Percentiles rank a stretch among this genome's conserved stretches.
phyloP scores from a whole-genome alignment of 2,113 vertebrate genomes.

The Mobula birostris region DNA sequence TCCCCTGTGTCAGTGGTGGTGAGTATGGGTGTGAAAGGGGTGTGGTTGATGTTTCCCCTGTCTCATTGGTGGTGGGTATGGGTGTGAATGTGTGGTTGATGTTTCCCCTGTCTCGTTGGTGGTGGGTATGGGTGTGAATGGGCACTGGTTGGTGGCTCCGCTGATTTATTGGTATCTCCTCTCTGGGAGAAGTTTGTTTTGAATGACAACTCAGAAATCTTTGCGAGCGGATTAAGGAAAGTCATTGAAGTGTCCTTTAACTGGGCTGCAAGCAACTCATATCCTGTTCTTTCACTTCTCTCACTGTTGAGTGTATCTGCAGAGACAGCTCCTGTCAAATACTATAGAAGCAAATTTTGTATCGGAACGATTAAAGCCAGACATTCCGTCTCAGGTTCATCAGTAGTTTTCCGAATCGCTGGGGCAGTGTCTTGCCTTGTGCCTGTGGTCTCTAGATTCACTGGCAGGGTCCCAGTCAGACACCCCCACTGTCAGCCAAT shows the following conservation, averaged over 20 bases:
- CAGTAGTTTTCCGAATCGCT: neutral
- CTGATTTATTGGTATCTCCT: neutral
- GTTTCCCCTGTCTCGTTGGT: no score
- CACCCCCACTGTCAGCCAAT: no score
- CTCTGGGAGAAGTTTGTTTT: neutral
- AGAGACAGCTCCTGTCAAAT: slow-evolving; percentile 4
- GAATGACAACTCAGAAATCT: neutral
- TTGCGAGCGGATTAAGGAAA: neutral
- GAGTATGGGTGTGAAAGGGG: no score
- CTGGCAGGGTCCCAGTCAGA: neutral
- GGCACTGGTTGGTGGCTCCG: no score
- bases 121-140: no score
- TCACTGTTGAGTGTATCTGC: neutral
- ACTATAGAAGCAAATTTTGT: neutral
- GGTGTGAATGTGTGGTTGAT: no score
- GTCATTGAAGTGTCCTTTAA: slow-evolving; percentile 6
- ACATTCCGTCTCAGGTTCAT: neutral
- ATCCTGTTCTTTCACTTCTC: neutral
- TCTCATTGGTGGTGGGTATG: no score
- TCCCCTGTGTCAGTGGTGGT: no score
- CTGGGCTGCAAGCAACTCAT: neutral
- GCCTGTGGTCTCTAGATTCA: neutral
- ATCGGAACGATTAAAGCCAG: neutral
- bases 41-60: no score
- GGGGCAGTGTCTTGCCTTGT: no score